Base-by-base conservation (phyloP, 2,113 vertebrate genomes). In the Tragelaphus scriptus region DNA sequence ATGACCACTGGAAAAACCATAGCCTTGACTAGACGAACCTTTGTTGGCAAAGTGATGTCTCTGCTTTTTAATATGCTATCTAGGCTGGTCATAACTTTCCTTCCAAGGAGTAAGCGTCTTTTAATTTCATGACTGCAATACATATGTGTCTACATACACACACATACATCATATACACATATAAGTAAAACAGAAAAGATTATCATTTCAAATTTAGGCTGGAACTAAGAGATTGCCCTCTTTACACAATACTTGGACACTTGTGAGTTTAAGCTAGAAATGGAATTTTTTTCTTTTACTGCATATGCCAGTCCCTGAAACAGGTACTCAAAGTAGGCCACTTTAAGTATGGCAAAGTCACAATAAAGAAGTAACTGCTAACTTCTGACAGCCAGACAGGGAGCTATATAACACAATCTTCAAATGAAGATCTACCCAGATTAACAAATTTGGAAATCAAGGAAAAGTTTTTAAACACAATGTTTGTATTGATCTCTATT, bases 121-220 rank as follows among this genome's bases (percentile, higher is more conserved):
- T 61, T 63, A 30, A 63, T 63, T 63, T 63, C 28, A 63, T 15
- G 59, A 13, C 59, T 63, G 28, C 26, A 63, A 28, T 40, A 36
- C 68, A 40, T 84, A 6, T 56, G 0, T 63, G 11, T 68, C 19
- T 68, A 19, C 32, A 36, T 36, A 68, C 32, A 68, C 16, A 4
- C 30, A 3, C 28, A 1, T 28, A 26, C 3, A 47, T 47, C 14
- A 14, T 12, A 8, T 0, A 51, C 77, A 80, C 8, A 2, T 17
- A 25, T 16, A 40, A 30, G 56, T 63, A 75, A 87, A 94, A 32
- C 79, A 87, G 59, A 15, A 58, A 81, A 90, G 68, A 77, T 2
- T 68, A 36, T 40, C 19, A 32, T 25, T 95, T 88, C 88, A 3
- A 90, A 88, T 32, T 80, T 93, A 51, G 15, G 17, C 81, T 88